Percentiles rank a stretch among this genome's conserved stretches.
Evolutionary conservation across 2,797 vertebrate species (phyloP).

Genomic region (Harpagifer antarcticus): DNA sequence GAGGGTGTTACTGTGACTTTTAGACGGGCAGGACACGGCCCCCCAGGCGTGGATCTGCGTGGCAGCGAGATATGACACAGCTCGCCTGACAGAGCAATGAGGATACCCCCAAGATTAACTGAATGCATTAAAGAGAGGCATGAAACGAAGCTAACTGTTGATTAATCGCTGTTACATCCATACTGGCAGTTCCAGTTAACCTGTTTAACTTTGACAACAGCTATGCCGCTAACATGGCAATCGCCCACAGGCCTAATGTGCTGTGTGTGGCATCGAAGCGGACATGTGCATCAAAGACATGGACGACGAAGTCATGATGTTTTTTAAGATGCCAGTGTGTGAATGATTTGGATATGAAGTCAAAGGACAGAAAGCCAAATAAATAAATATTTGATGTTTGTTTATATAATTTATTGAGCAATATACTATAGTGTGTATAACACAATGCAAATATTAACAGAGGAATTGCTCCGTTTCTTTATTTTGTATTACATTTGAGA

Average conservation of each 20-base stretch:
- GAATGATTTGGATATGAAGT: neutral
- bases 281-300: neutral
- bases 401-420: neutral
- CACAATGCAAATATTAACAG: neutral
- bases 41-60: constrained; percentile 68
- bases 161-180: constrained; percentile 73
- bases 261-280: constrained; percentile 3
- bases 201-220: constrained; percentile 72
- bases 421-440: no score
- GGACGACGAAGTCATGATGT: neutral
- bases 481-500: neutral
- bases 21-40: constrained; percentile 65
- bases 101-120: constrained; percentile 71
- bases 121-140: constrained; percentile 70
- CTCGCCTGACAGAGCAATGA: constrained; percentile 73
- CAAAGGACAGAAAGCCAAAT: neutral
- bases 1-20: constrained; percentile 81
- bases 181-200: constrained; percentile 71
- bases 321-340: neutral
- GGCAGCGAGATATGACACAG: constrained; percentile 74
- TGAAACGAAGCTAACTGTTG: constrained; percentile 73
- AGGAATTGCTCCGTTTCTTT: neutral
- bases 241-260: constrained; percentile 43
- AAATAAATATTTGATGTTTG: neutral
- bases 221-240: constrained; percentile 54